Base-by-base conservation (phyloP, 2,113 vertebrate genomes). In the Heterocephalus glaber region DNA sequence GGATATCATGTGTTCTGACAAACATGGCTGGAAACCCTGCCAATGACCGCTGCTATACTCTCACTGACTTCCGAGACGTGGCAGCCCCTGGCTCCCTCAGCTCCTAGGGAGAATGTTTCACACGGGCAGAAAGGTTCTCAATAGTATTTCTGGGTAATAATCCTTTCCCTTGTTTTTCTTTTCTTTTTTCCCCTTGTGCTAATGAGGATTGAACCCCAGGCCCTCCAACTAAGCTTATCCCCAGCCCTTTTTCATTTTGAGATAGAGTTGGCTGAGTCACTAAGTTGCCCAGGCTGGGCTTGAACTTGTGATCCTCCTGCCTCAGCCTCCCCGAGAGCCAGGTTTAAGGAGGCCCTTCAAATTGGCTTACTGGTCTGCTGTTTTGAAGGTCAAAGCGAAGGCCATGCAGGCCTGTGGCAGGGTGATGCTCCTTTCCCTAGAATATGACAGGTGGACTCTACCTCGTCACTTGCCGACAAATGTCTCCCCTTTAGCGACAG, bases 21-120 rank as follows among this genome's bases (percentile, higher is more conserved):
- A 16, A 77, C 0, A 52, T 0, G 0, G 7, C 35, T 72, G 9
- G 60, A 47, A 35, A 33, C 19, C 3, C 22, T 0, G 17, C 76
- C 33, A 22, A 5, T 14, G 61, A 74, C 1, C 14, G 56, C 10
- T 41, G 26, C 26, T 7, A 0, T 7, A 5, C 14, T 1, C 0
- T 19, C 17, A 4, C 54, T 52, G 28, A 52, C 22, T 2, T 16
- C 30, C 1, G 24, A 56, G 47, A 77, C 0, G 2, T 0, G 2
- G n/a, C 6, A 44, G 58, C 10, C 0, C 49, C 12, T 38, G 3
- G 24, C 33, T 54, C 68, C 12, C 2, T 10, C 20, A 14, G 26
- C 8, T 54, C 72, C 38, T 3, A 61, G 33, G n/a, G 5, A 80
- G 2, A 0, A 4, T 16, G 30, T 26, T 84, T 58, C 44, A 66